Evolutionary conservation across 2,888 invertebrate species (phyloP).

Genomic region (Eristalinus aeneus): DNA sequence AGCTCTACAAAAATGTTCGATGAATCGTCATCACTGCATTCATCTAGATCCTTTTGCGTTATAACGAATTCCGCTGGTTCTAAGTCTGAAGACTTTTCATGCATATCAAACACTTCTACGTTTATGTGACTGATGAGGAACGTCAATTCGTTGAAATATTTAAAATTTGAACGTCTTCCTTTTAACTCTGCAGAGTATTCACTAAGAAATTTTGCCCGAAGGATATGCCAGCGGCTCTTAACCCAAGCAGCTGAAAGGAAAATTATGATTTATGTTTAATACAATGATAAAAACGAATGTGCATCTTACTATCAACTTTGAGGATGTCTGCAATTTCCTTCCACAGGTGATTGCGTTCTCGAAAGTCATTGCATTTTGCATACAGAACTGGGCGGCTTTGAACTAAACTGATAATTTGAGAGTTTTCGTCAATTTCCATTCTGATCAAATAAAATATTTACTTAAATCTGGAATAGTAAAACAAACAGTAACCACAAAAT

Average conservation of each 20-base stretch:
- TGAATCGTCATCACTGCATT: conserved; percentile 66
- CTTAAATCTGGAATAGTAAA: neutral
- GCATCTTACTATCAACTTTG: conserved; percentile 65
- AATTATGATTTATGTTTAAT: neutral
- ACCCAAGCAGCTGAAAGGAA: conserved; percentile 62
- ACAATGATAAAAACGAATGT: neutral
- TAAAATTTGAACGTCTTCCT: conserved; percentile 41
- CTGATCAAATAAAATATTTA: neutral
- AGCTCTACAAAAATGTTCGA: conserved; percentile 68
- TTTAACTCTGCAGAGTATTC: conserved; percentile 63
- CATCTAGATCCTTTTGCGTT: conserved; percentile 70
- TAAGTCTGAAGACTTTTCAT: conserved; percentile 11
- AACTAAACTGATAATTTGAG: conserved; percentile 72
- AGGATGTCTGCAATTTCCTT: conserved; percentile 69
- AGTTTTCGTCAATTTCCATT: conserved; percentile 71
- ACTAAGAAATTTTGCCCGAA: conserved; percentile 66
- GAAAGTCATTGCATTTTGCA: conserved; percentile 53
- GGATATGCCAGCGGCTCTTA: conserved; percentile 73
- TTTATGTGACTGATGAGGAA: conserved; percentile 62
- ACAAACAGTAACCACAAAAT: neutral
- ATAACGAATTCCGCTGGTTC: conserved; percentile 73
- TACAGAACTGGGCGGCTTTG: conserved; percentile 68
- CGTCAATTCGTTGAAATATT: conserved; percentile 65
- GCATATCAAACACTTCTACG: conserved; percentile 17
- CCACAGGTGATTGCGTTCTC: conserved; percentile 68